Conservation (phyloP, 2,888 invertebrate species). For the Carcina quercana region DNA sequence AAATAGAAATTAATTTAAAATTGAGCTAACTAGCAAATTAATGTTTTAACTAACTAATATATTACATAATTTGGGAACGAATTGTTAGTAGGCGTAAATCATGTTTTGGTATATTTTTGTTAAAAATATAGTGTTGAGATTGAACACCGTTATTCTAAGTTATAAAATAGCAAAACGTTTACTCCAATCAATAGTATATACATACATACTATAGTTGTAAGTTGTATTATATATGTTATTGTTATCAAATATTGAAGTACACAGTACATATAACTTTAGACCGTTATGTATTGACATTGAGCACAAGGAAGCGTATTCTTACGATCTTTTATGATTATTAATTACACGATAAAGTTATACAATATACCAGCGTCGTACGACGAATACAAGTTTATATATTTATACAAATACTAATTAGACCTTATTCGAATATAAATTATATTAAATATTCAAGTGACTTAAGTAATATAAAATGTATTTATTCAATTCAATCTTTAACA, state of each 20-base stretch:
- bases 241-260: slow-evolving; percentile 23
- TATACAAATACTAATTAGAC: slow-evolving; percentile 48
- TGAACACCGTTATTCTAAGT: slow-evolving; percentile 44
- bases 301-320: slow-evolving; percentile 64
- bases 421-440: slow-evolving; percentile 59
- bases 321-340: slow-evolving; percentile 30
- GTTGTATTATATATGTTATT: too few relatives aligned
- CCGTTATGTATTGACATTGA: slow-evolving; percentile 65
- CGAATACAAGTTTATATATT: slow-evolving; percentile 47
- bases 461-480: slow-evolving; percentile 30
- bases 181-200: slow-evolving; percentile 25
- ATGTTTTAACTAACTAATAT: slow-evolving; percentile 26
- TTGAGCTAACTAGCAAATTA: slow-evolving; percentile 47
- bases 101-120: slow-evolving; percentile 35
- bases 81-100: slow-evolving; percentile 40
- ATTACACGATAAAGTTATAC: slow-evolving; percentile 40
- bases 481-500: slow-evolving; percentile 46
- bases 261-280: slow-evolving; percentile 38
- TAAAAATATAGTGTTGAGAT: slow-evolving; percentile 45
- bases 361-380: slow-evolving; percentile 64
- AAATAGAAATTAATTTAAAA: slow-evolving; percentile 28
- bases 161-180: slow-evolving; percentile 30
- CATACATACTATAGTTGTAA: slow-evolving; percentile 15
- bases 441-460: slow-evolving; percentile 52
- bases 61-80: slow-evolving; percentile 16